Evolutionary conservation across 2,797 vertebrate genomes (phyloP).

Genomic region (Muscicapa comitata): DNA sequence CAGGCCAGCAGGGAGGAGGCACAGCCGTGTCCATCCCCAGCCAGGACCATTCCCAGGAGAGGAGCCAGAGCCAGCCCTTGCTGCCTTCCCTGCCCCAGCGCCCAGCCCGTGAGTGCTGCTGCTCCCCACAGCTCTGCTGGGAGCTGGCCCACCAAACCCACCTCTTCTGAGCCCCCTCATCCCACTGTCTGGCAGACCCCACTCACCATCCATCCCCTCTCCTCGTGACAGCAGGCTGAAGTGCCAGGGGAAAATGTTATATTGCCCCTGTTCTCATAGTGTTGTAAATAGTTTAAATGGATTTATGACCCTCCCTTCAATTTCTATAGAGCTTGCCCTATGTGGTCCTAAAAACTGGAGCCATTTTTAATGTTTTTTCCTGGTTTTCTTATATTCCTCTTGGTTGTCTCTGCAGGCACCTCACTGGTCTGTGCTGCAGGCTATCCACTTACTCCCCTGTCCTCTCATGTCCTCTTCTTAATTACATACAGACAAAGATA

Average conservation of each 20-base stretch:
- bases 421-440: background rate
- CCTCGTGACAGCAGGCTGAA: background rate
- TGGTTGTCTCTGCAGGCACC: background rate
- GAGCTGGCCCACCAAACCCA: background rate
- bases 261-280: background rate
- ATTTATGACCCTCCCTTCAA: background rate
- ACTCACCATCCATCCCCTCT: accelerated
- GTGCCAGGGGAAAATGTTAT: background rate
- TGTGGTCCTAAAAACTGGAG: background rate
- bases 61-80: accelerated
- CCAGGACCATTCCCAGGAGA: accelerated
- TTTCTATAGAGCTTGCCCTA: background rate
- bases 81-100: accelerated
- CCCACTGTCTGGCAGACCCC: background rate
- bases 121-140: background rate
- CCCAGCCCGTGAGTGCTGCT: background rate
- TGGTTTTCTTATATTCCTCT: background rate
- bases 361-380: background rate
- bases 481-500: background rate
- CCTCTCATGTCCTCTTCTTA: background rate
- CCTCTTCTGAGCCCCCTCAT: background rate
- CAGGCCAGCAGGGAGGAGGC: background rate
- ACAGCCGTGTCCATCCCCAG: background rate
- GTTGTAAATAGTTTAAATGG: background rate
- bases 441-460: background rate